phyloP scores from a whole-genome alignment of 64 coral and sea anemone species.

The Hydrozoanthus tunicans region DNA sequence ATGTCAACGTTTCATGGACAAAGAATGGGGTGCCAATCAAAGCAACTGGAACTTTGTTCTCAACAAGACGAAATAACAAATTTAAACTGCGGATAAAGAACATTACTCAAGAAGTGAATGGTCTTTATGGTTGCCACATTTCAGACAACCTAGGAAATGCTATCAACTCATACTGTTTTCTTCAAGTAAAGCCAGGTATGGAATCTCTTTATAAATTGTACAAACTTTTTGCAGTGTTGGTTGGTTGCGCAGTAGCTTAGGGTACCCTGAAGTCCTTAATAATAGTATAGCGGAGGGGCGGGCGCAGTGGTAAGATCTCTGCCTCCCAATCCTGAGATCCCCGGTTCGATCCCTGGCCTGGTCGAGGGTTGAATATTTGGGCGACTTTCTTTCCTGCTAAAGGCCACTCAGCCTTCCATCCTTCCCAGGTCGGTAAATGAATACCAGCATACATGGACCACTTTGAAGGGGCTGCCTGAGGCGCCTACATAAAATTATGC shows the following conservation, averaged over 20 bases:
- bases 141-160: background rate
- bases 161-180: conserved; percentile 13
- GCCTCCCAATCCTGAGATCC: no score
- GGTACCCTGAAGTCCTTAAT: background rate
- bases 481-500: no score
- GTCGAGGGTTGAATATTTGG: no score
- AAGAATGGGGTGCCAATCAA: background rate
- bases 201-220: background rate
- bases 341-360: no score
- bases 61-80: background rate
- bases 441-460: no score
- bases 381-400: no score
- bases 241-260: no score
- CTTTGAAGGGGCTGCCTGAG: no score
- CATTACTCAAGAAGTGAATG: background rate
- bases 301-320: no score
- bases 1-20: background rate
- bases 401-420: no score
- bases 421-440: no score
- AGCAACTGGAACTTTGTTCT: background rate
- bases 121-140: conserved; percentile 44
- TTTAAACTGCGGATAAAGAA: conserved; percentile 22
- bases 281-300: background rate
- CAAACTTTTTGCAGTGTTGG: background rate
- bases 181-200: conserved; percentile 24